Evolutionary conservation across 2,797 vertebrate species (phyloP).

Genomic region (Huso huso): DNA sequence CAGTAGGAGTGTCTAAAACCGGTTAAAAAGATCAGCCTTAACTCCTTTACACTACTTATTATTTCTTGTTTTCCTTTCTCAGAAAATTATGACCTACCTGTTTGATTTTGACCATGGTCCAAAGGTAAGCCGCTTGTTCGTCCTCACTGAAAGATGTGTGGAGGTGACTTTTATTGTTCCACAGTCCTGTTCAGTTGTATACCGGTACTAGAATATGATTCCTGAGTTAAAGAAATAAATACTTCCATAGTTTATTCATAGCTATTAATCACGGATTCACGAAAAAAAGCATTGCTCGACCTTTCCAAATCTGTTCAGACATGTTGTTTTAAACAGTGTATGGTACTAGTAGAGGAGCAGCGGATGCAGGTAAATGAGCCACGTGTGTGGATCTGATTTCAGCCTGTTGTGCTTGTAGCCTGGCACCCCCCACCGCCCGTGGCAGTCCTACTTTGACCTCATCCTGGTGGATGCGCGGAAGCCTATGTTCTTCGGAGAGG

Average conservation of each 20-base stretch:
- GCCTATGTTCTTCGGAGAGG: constrained; percentile 92
- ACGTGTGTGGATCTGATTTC: background rate
- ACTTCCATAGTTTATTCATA: background rate
- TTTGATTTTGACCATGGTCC: constrained; percentile 96
- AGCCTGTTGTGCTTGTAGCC: constrained; percentile 52
- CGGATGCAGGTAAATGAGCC: no score
- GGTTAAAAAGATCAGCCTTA: no score
- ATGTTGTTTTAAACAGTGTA: background rate
- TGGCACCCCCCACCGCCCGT: constrained; percentile 75
- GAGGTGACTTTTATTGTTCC: no score
- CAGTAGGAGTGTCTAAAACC: no score
- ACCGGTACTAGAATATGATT: background rate
- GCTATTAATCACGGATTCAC: background rate
- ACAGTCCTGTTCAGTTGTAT: no score
- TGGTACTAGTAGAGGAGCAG: no score
- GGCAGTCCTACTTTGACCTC: constrained; percentile 96
- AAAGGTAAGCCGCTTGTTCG: constrained; percentile 63
- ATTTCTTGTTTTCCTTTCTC: constrained; percentile 25
- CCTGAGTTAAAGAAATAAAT: background rate
- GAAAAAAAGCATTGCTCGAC: no score
- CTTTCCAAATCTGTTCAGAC: background rate
- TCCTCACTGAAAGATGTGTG: background rate
- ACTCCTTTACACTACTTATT: no score
- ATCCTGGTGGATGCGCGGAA: constrained; percentile 94
- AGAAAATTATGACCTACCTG: constrained; percentile 99